These are phyloP conservation scores for Apodemus speciosus DNA, from an alignment of 2,113 vertebrate species.

Conservation along the genomic window DNA sequence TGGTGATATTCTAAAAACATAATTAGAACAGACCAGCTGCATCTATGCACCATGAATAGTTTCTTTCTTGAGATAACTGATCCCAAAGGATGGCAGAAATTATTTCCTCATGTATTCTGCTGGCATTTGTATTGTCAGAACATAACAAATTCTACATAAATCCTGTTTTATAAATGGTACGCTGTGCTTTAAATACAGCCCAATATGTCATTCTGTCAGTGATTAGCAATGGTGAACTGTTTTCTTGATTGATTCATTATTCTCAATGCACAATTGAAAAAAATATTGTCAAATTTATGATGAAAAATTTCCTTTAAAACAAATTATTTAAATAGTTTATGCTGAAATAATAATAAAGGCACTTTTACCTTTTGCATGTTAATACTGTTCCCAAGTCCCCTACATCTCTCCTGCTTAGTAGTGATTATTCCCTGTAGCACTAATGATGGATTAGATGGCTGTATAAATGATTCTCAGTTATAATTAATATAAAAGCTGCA, in stretches of 20 bases:
- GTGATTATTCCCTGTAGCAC: constrained; percentile 25
- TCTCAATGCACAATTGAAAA: constrained; percentile 68
- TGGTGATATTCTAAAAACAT: constrained; percentile 63
- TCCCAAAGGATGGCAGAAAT: constrained; percentile 72
- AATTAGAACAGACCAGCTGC: constrained; percentile 29
- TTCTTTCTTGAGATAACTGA: constrained; percentile 69
- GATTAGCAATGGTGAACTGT: constrained; percentile 75
- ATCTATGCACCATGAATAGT: constrained; percentile 36
- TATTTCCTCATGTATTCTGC: constrained; percentile 77
- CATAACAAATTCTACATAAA: constrained; percentile 77
- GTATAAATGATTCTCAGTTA: constrained; percentile 31
- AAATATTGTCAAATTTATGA: constrained; percentile 71
- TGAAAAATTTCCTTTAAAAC: constrained; percentile 72
- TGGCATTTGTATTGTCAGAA: constrained; percentile 76
- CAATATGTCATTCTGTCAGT: constrained; percentile 79
- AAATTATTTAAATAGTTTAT: constrained; percentile 71
- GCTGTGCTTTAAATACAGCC: constrained; percentile 71
- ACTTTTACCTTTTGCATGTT: constrained; percentile 52
- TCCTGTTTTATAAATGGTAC: constrained; percentile 76
- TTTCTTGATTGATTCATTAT: constrained; percentile 79
- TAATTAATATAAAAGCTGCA: background rate
- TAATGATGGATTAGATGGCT: constrained; percentile 46
- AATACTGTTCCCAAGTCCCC: background rate
- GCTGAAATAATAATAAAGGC: constrained; percentile 53
- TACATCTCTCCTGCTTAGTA: background rate